Base-by-base conservation (phyloP, 2,888 invertebrate species). In the Bombyx huttoni region DNA sequence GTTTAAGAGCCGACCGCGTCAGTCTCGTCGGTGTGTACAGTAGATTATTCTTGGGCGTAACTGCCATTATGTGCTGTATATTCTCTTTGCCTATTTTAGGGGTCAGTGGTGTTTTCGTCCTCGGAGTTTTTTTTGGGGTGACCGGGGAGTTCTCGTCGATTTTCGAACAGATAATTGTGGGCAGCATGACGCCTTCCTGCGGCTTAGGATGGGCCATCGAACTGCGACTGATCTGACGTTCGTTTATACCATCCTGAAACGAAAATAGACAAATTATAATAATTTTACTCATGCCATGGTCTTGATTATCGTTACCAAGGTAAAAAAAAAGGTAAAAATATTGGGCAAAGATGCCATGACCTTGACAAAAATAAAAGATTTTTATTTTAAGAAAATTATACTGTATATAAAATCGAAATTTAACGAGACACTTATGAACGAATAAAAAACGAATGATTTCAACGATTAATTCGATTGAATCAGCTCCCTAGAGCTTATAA, bases 171-270 rank as follows among this genome's bases (percentile, higher is more conserved):
- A 73, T 61, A 34, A 73, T 68, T 13, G 59, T 62, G 46, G 68
- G 73, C 13, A 62, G 2, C 8, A 57, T 48, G 8, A 52, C 35
- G 13, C 10, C 34, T 55, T 68, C 75, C 34, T 60, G 67, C 45
- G 56, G 67, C 61, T 62, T 83, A 8, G 56, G 65, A 48, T 51
- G 79, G 47, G 68, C 78, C 71, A 90, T 73, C 0, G 91, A 91
- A 57, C 91, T 91, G 54, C 91, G 87, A 34, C 90, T 70, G 56
- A 89, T 87, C 50, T 84, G 78, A 45, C 86, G 82, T 45, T 88
- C 80, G 52, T 87, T 80, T 49, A 91, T 81, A 55, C 82, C 75
- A 46, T 90, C 89, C 83, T 90, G 81, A 13, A 82, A 84, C 33
- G 7, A 49, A 52, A 10, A 13, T 7, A 51, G 64, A 51, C 53